These are phyloP conservation scores for Carcina quercana DNA, from an alignment of 2,888 invertebrate species.

Conservation along the genomic window DNA sequence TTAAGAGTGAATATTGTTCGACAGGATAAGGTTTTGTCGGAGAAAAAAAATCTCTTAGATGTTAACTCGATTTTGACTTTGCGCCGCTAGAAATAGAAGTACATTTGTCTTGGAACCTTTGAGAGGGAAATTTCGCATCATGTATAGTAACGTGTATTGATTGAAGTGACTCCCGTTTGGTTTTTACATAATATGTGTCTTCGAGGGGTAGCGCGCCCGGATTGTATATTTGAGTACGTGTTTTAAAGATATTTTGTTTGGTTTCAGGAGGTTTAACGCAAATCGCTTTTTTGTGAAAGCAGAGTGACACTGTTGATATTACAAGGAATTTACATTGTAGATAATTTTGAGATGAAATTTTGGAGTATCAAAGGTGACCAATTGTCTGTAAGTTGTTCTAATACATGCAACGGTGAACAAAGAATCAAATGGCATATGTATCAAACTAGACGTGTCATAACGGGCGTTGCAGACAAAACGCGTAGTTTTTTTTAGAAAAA, in stretches of 20 bases:
- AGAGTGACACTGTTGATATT: too few relatives aligned
- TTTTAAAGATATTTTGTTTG: not conserved
- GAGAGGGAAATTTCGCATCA: constrained; percentile 61
- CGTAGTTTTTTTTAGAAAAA: too few relatives aligned
- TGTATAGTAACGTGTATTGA: constrained; percentile 70
- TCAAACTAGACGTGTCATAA: too few relatives aligned
- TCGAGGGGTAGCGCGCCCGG: constrained; percentile 49
- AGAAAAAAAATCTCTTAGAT: constrained; percentile 41
- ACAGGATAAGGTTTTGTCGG: constrained; percentile 49
- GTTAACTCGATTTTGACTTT: constrained; percentile 27
- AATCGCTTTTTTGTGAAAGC: too few relatives aligned
- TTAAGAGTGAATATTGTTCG: constrained; percentile 46
- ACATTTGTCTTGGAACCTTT: constrained; percentile 25
- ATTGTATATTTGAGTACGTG: constrained; percentile 27
- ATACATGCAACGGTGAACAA: too few relatives aligned
- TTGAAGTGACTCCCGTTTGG: constrained; percentile 69
- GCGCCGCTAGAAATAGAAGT: constrained; percentile 24
- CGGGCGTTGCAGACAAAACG: too few relatives aligned
- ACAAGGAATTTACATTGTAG: too few relatives aligned
- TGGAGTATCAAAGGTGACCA: too few relatives aligned
- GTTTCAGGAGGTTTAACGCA: too few relatives aligned
- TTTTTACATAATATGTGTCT: constrained; percentile 73
- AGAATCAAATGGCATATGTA: too few relatives aligned
- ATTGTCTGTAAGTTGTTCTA: too few relatives aligned
- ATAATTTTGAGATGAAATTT: too few relatives aligned